phyloP scores from a whole-genome alignment of 1,140 invertebrate genomes.

The Tetragonula clypearis region DNA sequence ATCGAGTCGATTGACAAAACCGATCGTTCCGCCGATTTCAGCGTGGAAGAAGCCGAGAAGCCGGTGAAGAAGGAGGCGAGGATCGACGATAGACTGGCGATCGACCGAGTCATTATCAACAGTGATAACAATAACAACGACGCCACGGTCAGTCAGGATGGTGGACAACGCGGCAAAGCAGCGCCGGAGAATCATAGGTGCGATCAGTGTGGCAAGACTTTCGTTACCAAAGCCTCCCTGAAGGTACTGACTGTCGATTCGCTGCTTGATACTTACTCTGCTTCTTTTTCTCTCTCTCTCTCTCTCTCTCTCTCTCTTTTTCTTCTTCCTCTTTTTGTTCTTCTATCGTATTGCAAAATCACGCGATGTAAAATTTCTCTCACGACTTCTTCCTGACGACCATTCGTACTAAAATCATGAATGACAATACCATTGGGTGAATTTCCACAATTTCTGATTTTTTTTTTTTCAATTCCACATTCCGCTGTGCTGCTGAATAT shows the following conservation, averaged over 20 bases:
- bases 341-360: background rate
- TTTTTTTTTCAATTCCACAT: background rate
- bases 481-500: background rate
- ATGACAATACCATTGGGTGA: background rate
- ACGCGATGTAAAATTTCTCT: background rate
- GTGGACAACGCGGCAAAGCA: constrained; percentile 35
- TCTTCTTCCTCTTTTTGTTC: too few relatives aligned
- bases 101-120: constrained; percentile 30
- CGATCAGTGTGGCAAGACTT: constrained; percentile 80
- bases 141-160: constrained; percentile 40
- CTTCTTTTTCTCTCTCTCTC: background rate
- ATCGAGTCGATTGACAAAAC: constrained; percentile 41
- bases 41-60: constrained; percentile 4
- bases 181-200: constrained; percentile 72
- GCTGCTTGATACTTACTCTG: background rate
- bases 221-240: constrained; percentile 78
- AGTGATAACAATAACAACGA: constrained; percentile 73
- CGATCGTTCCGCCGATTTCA: background rate
- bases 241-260: constrained; percentile 72
- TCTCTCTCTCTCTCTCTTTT: too few relatives aligned
- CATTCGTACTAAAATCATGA: background rate
- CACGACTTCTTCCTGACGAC: background rate
- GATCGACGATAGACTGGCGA: constrained; percentile 32
- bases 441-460: background rate
- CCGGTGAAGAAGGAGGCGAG: constrained; percentile 21